phyloP scores from a whole-genome alignment of 2,113 vertebrate species.

The Petromus typicus region DNA sequence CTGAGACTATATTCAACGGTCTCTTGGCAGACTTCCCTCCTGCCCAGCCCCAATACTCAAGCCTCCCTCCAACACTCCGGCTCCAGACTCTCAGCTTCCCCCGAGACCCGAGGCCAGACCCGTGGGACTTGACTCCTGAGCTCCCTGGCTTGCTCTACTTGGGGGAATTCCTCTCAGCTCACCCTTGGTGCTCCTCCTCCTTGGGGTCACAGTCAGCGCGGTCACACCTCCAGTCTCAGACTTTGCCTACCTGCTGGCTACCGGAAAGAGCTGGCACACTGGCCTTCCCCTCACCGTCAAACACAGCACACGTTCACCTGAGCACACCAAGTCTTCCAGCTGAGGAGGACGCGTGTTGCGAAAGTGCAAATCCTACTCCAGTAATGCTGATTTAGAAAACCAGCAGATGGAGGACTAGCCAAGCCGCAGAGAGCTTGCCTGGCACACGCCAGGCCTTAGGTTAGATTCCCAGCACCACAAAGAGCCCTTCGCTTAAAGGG shows the following conservation, averaged over 20 bases:
- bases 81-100: background rate
- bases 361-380: background rate
- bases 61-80: background rate
- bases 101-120: background rate
- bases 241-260: background rate
- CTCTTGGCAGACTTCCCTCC: background rate
- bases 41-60: background rate
- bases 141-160: background rate
- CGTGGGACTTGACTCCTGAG: background rate
- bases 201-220: background rate
- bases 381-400: background rate
- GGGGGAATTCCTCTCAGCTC: background rate
- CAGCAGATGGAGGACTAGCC: background rate
- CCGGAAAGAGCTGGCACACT: background rate
- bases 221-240: background rate
- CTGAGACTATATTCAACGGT: background rate
- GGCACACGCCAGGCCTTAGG: background rate
- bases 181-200: background rate
- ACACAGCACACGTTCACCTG: background rate
- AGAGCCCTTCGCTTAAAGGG: background rate
- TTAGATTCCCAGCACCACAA: background rate
- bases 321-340: background rate
- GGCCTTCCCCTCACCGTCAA: background rate
- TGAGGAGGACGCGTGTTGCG: background rate
- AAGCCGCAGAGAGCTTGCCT: background rate